These are phyloP conservation scores for Villa cingulata DNA, from an alignment of 2,888 invertebrate genomes.

Conservation along the genomic window DNA sequence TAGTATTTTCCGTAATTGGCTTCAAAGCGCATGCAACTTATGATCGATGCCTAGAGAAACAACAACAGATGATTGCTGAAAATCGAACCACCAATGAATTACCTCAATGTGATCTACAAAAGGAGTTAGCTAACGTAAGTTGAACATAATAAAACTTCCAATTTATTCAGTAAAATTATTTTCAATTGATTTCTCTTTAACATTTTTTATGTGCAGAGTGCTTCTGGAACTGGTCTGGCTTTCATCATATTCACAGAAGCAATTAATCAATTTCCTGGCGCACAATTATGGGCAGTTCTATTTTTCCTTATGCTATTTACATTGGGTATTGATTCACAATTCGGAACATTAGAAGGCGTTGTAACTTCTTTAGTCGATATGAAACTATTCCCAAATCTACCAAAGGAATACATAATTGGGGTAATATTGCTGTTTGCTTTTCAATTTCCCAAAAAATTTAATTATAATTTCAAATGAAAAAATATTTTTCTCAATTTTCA, in stretches of 20 bases:
- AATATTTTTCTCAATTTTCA: constrained; percentile 9
- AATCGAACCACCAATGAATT: constrained; percentile 54
- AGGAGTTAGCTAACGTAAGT: constrained; percentile 79
- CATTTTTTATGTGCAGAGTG: constrained; percentile 52
- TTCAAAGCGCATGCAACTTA: constrained; percentile 51
- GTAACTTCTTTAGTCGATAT: constrained; percentile 91
- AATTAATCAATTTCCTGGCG: constrained; percentile 92
- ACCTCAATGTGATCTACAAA: constrained; percentile 67
- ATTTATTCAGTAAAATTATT: background rate
- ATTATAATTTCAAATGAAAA: background rate
- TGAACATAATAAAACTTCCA: background rate
- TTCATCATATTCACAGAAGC: constrained; percentile 97
- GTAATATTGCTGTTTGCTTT: constrained; percentile 27
- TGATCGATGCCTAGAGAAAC: constrained; percentile 30
- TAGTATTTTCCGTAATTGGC: constrained; percentile 90
- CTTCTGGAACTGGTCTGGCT: constrained; percentile 89
- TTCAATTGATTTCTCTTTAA: background rate
- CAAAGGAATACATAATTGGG: constrained; percentile 80
- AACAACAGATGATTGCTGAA: constrained; percentile 41
- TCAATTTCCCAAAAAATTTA: background rate
- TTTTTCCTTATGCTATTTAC: constrained; percentile 97
- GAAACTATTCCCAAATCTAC: constrained; percentile 81
- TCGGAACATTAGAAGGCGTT: constrained; percentile 90
- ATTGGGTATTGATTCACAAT: constrained; percentile 90
- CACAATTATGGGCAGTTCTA: constrained; percentile 89